A percentile compares a stretch with the other conserved stretches of the same genome.
Conservation (phyloP, 2,113 vertebrate genomes). For the Choloepus hoffmanni region DNA sequence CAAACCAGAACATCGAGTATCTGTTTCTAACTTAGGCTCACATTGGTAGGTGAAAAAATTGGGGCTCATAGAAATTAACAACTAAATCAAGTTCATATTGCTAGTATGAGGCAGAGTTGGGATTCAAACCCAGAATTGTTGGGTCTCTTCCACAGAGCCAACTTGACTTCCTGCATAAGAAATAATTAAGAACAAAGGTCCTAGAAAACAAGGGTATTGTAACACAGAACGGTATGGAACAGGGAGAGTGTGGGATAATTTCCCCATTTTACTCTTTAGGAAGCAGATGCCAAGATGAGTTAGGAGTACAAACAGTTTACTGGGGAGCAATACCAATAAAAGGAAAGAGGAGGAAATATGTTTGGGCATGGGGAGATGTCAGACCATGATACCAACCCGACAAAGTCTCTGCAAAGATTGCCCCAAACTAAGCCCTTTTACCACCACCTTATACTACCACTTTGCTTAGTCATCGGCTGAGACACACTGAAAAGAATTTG, state of each 20-base stretch:
- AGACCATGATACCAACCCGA: background rate
- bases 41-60: background rate
- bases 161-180: background rate
- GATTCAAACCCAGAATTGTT: background rate
- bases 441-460: too few species aligned
- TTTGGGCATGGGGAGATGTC: too few species aligned
- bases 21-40: background rate
- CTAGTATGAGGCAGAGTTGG: background rate
- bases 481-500: background rate
- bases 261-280: background rate
- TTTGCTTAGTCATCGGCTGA: background rate
- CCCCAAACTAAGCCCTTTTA: background rate
- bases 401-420: background rate
- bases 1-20: background rate
- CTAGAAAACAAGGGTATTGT: background rate
- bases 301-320: background rate
- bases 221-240: background rate
- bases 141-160: background rate
- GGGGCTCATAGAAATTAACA: background rate
- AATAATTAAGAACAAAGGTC: background rate
- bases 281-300: background rate
- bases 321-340: background rate
- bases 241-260: too few species aligned
- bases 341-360: background rate
- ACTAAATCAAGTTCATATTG: background rate